Base-by-base conservation (phyloP, 2,113 vertebrate genomes). In the Passer domesticus region DNA sequence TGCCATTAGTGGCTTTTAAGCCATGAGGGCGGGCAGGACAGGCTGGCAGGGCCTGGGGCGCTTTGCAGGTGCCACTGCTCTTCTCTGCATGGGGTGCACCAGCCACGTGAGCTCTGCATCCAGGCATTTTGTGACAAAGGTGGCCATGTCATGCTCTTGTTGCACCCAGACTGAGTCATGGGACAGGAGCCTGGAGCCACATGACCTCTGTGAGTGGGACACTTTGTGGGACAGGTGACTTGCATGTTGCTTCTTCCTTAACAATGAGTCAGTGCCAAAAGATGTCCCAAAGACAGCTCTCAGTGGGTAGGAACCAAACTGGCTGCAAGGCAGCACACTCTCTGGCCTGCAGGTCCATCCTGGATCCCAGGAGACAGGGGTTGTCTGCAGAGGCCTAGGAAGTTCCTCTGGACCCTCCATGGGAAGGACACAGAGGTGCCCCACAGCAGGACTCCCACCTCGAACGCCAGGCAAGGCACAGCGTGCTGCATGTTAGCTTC, bases 191-290 rank as follows among this genome's bases (percentile, higher is more conserved):
- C 50, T 6, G 7, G 21, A 69, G 79, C 63, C 78, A 60, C 1
- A 1, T 93, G 56, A 88, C 68, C 59, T 25, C 70, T 82, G 39
- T 9, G 41, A 93, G 43, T 7, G 18, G 83, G 63, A 77, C 59
- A 68, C 35, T 87, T 93, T 43, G 73, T 50, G 28, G 74, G 60
- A 73, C 83, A 93, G 88, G 90, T 95, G 83, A 96, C 76, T 95
- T 10, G 16, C 64, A 59, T 2, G 2, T 74, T 1, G 5, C 41
- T 72, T 83, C 88, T 81, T 96, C 76, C 60, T 86, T n/a, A 81
- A 19, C 52, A 53, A 41, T 84, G 85, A 92, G 44, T 93, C 88
- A 86, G 31, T 66, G 60, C 49, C 62, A 63, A 67, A 56, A 90
- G 49, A 15, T 39, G 43, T 55, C 86, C 59, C 58, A 20, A 47